A percentile compares a stretch with the other conserved stretches of the same genome.
phyloP scores from a whole-genome alignment of 2,113 vertebrate species.

The Hypanus sabinus region DNA sequence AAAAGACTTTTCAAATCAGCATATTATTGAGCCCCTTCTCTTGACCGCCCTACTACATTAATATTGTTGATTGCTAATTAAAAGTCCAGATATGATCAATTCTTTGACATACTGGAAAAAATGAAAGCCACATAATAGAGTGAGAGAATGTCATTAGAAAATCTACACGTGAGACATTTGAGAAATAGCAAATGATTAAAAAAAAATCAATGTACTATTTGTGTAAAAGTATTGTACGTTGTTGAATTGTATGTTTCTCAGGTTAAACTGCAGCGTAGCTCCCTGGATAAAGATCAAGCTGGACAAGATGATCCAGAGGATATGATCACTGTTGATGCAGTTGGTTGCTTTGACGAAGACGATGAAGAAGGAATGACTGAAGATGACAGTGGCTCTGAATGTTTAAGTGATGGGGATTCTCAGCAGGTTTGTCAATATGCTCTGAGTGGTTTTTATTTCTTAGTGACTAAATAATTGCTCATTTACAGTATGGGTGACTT shows the following conservation, averaged over 20 bases:
- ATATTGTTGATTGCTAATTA: too few relatives aligned
- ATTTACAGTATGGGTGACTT: background rate
- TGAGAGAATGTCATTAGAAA: background rate
- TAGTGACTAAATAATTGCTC: background rate
- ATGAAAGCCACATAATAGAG: background rate
- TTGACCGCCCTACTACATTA: too few relatives aligned
- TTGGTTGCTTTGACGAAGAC: conserved; percentile 71
- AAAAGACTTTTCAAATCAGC: too few relatives aligned
- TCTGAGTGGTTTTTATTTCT: background rate
- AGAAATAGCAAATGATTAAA: background rate
- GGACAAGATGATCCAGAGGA: conserved; percentile 69
- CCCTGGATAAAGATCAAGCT: conserved; percentile 26
- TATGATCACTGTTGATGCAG: conserved; percentile 78
- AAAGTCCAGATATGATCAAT: too few relatives aligned
- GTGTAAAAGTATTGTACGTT: background rate
- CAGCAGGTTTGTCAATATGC: conserved; percentile 27
- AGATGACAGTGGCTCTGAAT: conserved; percentile 38
- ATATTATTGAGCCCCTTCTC: too few relatives aligned
- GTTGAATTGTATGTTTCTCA: background rate
- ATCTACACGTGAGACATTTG: background rate
- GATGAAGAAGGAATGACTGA: conserved; percentile 61
- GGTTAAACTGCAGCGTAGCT: conserved; percentile 7
- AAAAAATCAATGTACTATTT: background rate
- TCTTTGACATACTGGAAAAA: background rate
- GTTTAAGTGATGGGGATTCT: conserved; percentile 33